phyloP scores from a whole-genome alignment of 2,888 invertebrate species.

The Arge pagana region DNA sequence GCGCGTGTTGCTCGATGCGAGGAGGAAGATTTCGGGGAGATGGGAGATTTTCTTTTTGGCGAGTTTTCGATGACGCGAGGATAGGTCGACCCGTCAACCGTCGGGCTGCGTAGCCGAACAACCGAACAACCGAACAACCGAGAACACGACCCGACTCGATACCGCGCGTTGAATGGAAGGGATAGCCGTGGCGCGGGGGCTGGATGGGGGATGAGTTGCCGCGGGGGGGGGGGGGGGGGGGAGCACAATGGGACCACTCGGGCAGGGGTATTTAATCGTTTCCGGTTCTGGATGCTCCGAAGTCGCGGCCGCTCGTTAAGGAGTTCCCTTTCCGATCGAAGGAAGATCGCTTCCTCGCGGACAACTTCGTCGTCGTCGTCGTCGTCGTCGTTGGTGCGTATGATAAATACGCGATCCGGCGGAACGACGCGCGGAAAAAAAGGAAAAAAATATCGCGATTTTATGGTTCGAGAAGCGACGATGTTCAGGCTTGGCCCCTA shows the following conservation, averaged over 20 bases:
- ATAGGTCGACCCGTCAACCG: too few species aligned
- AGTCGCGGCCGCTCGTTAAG: slow-evolving; percentile 45
- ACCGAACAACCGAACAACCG: slow-evolving; percentile 35
- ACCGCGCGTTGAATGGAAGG: slow-evolving; percentile 16
- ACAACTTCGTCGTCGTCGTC: slow-evolving; percentile 11
- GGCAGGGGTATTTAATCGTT: slow-evolving; percentile 45
- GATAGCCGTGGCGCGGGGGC: slow-evolving; percentile 5
- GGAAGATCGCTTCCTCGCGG: slow-evolving; percentile 15
- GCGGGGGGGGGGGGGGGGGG: slow-evolving; percentile 19
- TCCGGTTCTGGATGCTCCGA: slow-evolving; percentile 33
- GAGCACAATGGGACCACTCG: slow-evolving; percentile 33
- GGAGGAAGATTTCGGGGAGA: slow-evolving; percentile 7
- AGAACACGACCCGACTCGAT: slow-evolving; percentile 33
- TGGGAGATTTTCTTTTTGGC: too few species aligned
- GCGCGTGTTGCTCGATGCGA: slow-evolving; percentile 33
- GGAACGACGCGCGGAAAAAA: too few species aligned
- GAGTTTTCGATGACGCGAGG: too few species aligned
- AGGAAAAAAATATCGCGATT: too few species aligned
- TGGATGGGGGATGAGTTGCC: slow-evolving; percentile 20
- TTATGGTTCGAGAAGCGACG: too few species aligned
- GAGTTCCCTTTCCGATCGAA: slow-evolving; percentile 37
- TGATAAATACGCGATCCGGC: too few species aligned
- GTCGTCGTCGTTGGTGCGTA: too few species aligned
- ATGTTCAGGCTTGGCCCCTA: too few species aligned
- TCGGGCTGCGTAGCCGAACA: slow-evolving; percentile 22